phyloP scores from a whole-genome alignment of 1,140 invertebrate genomes.

The Pseudomyrmex gracilis region DNA sequence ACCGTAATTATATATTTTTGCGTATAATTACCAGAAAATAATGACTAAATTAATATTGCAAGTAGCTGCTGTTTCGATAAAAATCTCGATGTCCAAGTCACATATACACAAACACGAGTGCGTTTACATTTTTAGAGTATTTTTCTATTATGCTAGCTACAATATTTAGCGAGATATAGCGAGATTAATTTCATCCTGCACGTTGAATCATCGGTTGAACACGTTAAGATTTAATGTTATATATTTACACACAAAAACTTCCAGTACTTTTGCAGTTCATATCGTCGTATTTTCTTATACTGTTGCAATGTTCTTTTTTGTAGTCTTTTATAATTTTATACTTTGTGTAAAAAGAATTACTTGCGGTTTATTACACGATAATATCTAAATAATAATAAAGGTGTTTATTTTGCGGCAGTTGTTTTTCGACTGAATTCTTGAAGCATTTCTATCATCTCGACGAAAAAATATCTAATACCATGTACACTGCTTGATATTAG shows the following conservation, averaged over 20 bases:
- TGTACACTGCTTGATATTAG: slow-evolving; percentile 63
- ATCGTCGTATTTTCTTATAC: slow-evolving; percentile 62
- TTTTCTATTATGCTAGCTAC: slow-evolving; percentile 74
- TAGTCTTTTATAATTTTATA: slow-evolving; percentile 65
- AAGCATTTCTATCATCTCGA: slow-evolving; percentile 45
- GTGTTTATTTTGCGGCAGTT: slow-evolving; percentile 32
- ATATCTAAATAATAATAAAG: slow-evolving; percentile 7
- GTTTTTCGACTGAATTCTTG: slow-evolving; percentile 33
- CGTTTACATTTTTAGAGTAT: slow-evolving; percentile 73
- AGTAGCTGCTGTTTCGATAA: neutral
- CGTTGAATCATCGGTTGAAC: slow-evolving; percentile 42
- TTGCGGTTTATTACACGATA: slow-evolving; percentile 41
- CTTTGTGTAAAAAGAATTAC: slow-evolving; percentile 50
- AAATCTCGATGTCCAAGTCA: slow-evolving; percentile 70
- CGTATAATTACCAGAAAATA: neutral
- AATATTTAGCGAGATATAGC: slow-evolving; percentile 47
- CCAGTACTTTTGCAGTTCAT: slow-evolving; percentile 66
- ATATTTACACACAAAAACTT: slow-evolving; percentile 61
- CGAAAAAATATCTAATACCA: slow-evolving; percentile 22
- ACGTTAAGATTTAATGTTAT: slow-evolving; percentile 46
- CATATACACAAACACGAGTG: slow-evolving; percentile 47
- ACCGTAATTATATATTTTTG: too few species aligned
- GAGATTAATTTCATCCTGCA: slow-evolving; percentile 20
- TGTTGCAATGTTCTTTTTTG: slow-evolving; percentile 63
- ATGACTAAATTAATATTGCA: slow-evolving; percentile 11